These are phyloP conservation scores for Megamerina dolium DNA, from an alignment of 2,888 invertebrate species.

Conservation along the genomic window DNA sequence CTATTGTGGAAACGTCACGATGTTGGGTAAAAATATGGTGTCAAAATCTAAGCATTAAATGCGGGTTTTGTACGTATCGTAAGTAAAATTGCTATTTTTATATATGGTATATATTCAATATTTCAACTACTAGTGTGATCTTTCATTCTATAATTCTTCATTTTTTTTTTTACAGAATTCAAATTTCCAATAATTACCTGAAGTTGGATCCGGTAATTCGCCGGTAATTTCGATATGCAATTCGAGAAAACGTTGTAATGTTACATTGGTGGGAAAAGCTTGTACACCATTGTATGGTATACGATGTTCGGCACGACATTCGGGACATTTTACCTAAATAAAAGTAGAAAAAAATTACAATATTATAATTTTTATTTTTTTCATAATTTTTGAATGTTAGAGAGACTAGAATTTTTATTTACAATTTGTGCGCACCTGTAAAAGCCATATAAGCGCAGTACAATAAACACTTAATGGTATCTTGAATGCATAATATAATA, in stretches of 20 bases:
- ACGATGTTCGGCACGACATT: slow-evolving; percentile 94
- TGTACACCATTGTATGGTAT: slow-evolving; percentile 93
- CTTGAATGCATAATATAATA: slow-evolving; percentile 32
- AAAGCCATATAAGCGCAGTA: slow-evolving; percentile 27
- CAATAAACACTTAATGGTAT: slow-evolving; percentile 25
- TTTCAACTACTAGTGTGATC: too few relatives aligned
- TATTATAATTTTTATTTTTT: not conserved
- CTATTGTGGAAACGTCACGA: too few relatives aligned
- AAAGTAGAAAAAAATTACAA: slow-evolving; percentile 3
- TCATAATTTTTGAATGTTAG: not conserved
- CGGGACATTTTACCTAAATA: slow-evolving; percentile 88
- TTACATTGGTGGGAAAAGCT: slow-evolving; percentile 94
- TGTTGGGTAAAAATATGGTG: too few relatives aligned
- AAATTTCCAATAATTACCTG: too few relatives aligned
- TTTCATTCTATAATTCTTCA: too few relatives aligned
- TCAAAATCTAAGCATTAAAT: too few relatives aligned
- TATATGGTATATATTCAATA: too few relatives aligned
- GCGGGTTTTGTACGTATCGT: too few relatives aligned
- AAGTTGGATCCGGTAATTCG: slow-evolving; percentile 83
- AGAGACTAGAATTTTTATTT: not conserved
- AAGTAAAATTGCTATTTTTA: too few relatives aligned
- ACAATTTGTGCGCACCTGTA: slow-evolving; percentile 26
- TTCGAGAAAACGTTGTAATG: slow-evolving; percentile 88
- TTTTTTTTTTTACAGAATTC: too few relatives aligned
- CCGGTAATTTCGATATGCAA: slow-evolving; percentile 89